Evolutionary conservation across 2,888 invertebrate species (phyloP).

Genomic region (Parapristionchus giblindavisi): DNA sequence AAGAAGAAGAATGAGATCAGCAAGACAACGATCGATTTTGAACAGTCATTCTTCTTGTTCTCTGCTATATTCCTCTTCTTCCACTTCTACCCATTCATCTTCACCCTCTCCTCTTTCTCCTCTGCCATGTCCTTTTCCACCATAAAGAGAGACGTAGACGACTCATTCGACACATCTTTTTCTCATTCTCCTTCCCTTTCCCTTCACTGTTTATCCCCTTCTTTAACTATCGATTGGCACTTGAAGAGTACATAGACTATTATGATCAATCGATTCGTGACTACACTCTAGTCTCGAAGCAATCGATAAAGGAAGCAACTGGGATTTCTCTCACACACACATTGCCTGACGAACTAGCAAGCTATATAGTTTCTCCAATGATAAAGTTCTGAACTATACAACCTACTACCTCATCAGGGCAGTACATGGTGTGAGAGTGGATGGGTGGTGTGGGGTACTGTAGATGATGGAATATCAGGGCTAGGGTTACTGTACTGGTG

Average conservation of each 20-base stretch:
- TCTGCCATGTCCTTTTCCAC: not conserved
- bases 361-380: constrained; percentile 91
- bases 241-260: too few species aligned
- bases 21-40: too few species aligned
- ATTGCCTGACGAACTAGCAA: constrained; percentile 89
- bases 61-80: too few species aligned
- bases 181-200: too few species aligned
- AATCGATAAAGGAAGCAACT: not conserved
- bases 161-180: constrained; percentile 7
- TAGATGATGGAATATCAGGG: not conserved
- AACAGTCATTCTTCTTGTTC: too few species aligned
- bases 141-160: too few species aligned
- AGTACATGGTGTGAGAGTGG: not conserved
- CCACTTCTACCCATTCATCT: too few species aligned
- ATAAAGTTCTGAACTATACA: constrained; percentile 95
- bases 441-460: not conserved
- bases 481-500: not conserved
- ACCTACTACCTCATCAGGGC: constrained; percentile 93
- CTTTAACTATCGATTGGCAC: too few species aligned
- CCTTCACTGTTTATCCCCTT: too few species aligned
- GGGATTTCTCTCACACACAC: not conserved
- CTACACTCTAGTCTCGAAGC: not conserved
- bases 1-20: too few species aligned
- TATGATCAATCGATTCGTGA: too few species aligned
- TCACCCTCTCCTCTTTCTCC: constrained; percentile 3